phyloP scores from a whole-genome alignment of 2,113 vertebrate species.

The Cromileptes altivelis region DNA sequence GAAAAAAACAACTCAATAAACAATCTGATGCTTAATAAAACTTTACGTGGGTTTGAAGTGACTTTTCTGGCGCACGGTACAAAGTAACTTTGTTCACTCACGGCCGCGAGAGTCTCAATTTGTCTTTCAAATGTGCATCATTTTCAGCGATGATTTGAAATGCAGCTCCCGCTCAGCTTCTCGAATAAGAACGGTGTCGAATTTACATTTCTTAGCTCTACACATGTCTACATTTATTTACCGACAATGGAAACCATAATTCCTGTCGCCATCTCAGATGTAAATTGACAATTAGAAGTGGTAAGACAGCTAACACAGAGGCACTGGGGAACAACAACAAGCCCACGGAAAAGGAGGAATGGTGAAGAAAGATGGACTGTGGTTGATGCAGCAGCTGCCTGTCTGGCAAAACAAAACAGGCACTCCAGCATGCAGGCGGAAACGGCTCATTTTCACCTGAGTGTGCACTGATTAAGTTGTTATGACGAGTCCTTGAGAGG shows the following conservation, averaged over 20 bases:
- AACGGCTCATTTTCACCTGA: conserved; percentile 56
- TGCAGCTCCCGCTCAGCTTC: conserved; percentile 15
- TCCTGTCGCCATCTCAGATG: conserved; percentile 30
- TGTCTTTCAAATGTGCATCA: conserved; percentile 48
- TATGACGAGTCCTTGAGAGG: conserved; percentile 70
- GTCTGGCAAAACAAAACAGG: conserved; percentile 55
- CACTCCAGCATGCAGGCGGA: conserved; percentile 21
- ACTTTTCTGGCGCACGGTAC: conserved; percentile 26
- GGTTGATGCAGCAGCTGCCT: conserved; percentile 52
- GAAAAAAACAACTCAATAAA: conserved; percentile 36
- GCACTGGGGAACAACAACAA: conserved; percentile 31
- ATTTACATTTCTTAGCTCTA: conserved; percentile 46
- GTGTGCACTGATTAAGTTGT: conserved; percentile 73
- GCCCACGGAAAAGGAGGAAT: not conserved
- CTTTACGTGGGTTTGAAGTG: conserved; percentile 29
- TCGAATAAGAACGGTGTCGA: not conserved
- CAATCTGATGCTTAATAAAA: conserved; percentile 48
- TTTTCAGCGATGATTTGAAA: conserved; percentile 41
- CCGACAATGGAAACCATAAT: conserved; percentile 34
- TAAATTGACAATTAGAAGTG: conserved; percentile 57
- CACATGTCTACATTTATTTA: conserved; percentile 40
- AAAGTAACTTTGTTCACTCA: conserved; percentile 52
- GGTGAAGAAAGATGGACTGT: conserved; percentile 16
- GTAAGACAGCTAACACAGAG: conserved; percentile 16
- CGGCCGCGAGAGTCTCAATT: conserved; percentile 31